Conservation (phyloP, 1,140 invertebrate genomes). For the Planococcus citri region DNA sequence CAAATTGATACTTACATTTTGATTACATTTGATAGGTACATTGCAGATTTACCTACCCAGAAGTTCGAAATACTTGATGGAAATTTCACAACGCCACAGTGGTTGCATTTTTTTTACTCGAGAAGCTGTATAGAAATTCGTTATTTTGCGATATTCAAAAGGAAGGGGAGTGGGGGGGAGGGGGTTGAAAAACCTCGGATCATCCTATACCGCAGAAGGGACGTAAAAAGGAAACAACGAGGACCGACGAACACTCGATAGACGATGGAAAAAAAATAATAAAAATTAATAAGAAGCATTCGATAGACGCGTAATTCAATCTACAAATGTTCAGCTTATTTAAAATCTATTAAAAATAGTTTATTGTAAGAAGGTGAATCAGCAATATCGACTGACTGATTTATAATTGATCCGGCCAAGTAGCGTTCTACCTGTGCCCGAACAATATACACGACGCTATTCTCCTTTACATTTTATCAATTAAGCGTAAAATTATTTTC, state of each 20-base stretch:
- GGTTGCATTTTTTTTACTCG: too few species aligned
- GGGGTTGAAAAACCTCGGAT: too few species aligned
- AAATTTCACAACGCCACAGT: too few species aligned
- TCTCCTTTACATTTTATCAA: constrained; percentile 16
- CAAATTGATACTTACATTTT: too few species aligned
- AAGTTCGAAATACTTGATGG: too few species aligned
- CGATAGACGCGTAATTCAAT: constrained; percentile 20
- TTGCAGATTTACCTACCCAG: too few species aligned
- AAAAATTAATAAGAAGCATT: constrained; percentile 19
- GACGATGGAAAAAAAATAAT: background rate
- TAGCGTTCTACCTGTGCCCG: constrained; percentile 6
- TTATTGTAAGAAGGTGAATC: constrained; percentile 10
- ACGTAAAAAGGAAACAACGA: background rate
- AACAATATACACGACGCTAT: constrained; percentile 17
- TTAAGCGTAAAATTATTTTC: constrained; percentile 20
- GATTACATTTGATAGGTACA: too few species aligned
- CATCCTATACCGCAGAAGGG: too few species aligned
- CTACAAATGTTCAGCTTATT: constrained; percentile 19
- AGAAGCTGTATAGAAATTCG: too few species aligned
- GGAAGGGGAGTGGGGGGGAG: too few species aligned
- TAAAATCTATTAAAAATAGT: constrained; percentile 21
- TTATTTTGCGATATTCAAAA: too few species aligned
- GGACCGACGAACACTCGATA: background rate
- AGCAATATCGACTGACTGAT: constrained; percentile 9
- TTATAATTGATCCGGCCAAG: constrained; percentile 12